Evolutionary conservation across 35 echinoderm and acorn worm species (phyloP), one percentile per base, ranked within the genome.

Genomic region (Stichopus chloronotus): DNA sequence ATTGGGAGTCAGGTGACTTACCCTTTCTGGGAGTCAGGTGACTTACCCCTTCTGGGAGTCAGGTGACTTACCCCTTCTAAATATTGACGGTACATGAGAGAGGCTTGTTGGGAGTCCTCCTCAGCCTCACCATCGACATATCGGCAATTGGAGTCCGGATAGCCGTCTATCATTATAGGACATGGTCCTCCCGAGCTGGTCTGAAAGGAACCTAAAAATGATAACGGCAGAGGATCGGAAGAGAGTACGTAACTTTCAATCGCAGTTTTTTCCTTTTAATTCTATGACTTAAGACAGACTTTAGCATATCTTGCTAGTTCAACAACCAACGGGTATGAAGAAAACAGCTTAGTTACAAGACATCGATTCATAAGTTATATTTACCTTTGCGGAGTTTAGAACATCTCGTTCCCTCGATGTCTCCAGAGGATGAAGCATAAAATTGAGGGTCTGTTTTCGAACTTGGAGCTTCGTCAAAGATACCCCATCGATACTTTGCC

Each of bases 401-500:
- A 94, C 93, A 94, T 14, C 93, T 59, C 7, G 76, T 88, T 61
- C 58, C 93, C 55, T 94, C 93, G 9, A 88, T 52, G 4, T 90
- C 59, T 12, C 93, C 93, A n/a, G 81, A 17, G 3, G 86, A 77
- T 43, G 76, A 76, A 2, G 86, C 86, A 23, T 94, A 94, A 54
- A 94, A 94, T 9, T 81, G 22, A 16, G 53, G 22, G 9, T 25
- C 86, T 8, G 17, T 54, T 4, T 55, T n/a, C 7, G 68, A 55
- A 43, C 30, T 43, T n/a, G 93, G 85, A 12, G 87, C 90, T 43
- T 94, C 93, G 19, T 94, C 93, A 61, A 88, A 94, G 10, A 94
- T 87, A 7, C 93, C 93, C 93, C 93, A 94, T 88, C 93, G 55
- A 24, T 60, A 94, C 53, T 94, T 87, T n/a, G 93, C 93, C 93